Evolutionary conservation across 2,113 vertebrate species (phyloP), one percentile per base, ranked within the genome.

Genomic region (Oreocharis arfaki): DNA sequence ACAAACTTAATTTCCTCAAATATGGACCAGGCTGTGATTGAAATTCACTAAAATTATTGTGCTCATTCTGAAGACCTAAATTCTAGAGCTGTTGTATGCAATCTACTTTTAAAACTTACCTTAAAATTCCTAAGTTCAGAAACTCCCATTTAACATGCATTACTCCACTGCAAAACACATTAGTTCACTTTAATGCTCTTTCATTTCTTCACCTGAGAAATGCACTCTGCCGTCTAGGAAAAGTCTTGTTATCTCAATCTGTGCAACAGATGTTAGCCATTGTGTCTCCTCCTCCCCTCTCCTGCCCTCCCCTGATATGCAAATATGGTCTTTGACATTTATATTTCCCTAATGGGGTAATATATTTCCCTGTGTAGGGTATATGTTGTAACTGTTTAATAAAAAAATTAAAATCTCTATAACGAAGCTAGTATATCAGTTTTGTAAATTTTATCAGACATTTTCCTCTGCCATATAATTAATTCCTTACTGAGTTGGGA

Each of bases 291-390:
- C 64, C 71, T 93, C 64, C 59, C 68, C 52, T 80, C 53, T 86
- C 53, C 63, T 94, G 79, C 74, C 69, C 69, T 93, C 41, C 35
- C n/a, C 42, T 80, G 28, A 26, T 74, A 87, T n/a, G 53, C 32
- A 92, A 53, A 81, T 82, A 20, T 53, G 26, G 57, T 91, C 75
- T 89, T 90, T 81, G 91, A 35, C 67, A 75, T 81, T 87, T 89
- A 6, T 70, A 44, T 82, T 94, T 84, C 68, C 46, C 46, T 84
- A 47, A 59, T 84, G 37, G 30, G 14, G 42, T 61, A 70, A 68
- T 86, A 8, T 8, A 42, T 82, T 92, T 82, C 37, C 42, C 32
- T 83, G 12, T 68, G 68, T 80, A 64, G 57, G 9, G 49, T 71
- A 44, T 23, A 33, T 53, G 46, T 68, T 37, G 30, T 67, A 87